Evolutionary conservation across 1,140 invertebrate genomes (phyloP).

Genomic region (Periplaneta americana): DNA sequence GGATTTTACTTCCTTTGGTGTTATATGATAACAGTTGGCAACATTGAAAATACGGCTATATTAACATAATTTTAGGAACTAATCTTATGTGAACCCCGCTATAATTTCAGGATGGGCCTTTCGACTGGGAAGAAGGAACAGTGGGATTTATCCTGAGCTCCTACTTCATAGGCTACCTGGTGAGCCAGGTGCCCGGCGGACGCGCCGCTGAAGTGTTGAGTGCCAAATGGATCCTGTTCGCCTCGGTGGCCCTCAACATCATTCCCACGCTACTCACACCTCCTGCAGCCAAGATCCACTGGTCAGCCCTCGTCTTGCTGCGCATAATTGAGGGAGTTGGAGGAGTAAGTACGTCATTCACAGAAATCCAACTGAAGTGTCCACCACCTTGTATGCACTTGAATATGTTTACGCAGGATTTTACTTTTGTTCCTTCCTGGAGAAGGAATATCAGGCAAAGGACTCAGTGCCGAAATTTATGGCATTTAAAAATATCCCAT

Average conservation of each 20-base stretch:
- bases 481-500: no score
- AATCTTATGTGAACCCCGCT: no score
- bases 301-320: constrained; percentile 50
- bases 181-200: constrained; percentile 73
- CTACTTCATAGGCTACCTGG: constrained; percentile 82
- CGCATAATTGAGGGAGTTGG: constrained; percentile 77
- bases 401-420: no score
- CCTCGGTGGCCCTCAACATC: constrained; percentile 70
- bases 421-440: no score
- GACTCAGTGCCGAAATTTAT: no score
- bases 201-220: constrained; percentile 69
- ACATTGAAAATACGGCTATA: no score
- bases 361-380: no score
- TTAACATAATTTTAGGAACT: no score
- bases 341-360: constrained; percentile 52
- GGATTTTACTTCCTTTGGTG: no score
- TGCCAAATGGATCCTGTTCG: constrained; percentile 79
- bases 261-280: constrained; percentile 64
- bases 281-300: constrained; percentile 54
- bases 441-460: no score
- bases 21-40: no score
- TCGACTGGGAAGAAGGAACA: constrained; percentile 56
- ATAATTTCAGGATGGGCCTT: constrained; percentile 59
- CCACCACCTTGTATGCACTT: no score
- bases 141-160: constrained; percentile 69